A percentile compares a stretch with the other conserved stretches of the same genome.
phyloP scores from a whole-genome alignment of 2,888 invertebrate species.

The Lottia scabra region DNA sequence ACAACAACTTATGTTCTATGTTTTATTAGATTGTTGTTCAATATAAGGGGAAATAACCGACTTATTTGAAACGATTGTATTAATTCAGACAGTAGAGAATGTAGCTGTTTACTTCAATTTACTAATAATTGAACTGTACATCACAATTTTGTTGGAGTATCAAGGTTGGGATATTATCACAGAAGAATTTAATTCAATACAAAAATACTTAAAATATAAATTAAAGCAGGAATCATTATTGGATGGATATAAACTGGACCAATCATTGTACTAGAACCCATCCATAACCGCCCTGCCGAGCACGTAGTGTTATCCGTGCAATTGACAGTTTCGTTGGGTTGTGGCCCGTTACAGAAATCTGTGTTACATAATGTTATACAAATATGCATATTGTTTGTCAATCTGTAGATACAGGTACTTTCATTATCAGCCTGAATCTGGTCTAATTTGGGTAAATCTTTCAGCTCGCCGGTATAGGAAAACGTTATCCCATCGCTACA shows the following conservation, averaged over 20 bases:
- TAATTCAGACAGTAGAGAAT: no score
- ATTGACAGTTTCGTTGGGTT: not conserved
- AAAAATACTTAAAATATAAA: not conserved
- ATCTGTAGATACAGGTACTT: constrained; percentile 23
- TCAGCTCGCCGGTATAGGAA: constrained; percentile 23
- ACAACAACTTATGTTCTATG: no score
- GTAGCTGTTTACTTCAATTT: no score
- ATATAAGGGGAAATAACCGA: no score
- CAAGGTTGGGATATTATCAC: no score
- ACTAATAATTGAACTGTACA: no score
- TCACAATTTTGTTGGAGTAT: no score
- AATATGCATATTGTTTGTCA: constrained; percentile 12
- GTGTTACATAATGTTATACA: constrained; percentile 20
- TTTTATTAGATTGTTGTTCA: no score
- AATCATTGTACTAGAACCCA: not conserved
- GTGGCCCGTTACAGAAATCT: constrained; percentile 26
- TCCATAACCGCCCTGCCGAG: not conserved
- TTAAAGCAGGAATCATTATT: not conserved
- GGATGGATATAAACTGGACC: not conserved
- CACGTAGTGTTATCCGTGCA: constrained; percentile 2
- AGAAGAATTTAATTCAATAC: not conserved
- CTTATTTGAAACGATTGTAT: no score
- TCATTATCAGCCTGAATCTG: constrained; percentile 18
- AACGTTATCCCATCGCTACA: constrained; percentile 34
- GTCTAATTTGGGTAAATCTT: constrained; percentile 9